Percentiles rank a stretch among this genome's conserved stretches.
phyloP scores from a whole-genome alignment of 1,140 invertebrate species.

The Neoseiulus cucumeris region DNA sequence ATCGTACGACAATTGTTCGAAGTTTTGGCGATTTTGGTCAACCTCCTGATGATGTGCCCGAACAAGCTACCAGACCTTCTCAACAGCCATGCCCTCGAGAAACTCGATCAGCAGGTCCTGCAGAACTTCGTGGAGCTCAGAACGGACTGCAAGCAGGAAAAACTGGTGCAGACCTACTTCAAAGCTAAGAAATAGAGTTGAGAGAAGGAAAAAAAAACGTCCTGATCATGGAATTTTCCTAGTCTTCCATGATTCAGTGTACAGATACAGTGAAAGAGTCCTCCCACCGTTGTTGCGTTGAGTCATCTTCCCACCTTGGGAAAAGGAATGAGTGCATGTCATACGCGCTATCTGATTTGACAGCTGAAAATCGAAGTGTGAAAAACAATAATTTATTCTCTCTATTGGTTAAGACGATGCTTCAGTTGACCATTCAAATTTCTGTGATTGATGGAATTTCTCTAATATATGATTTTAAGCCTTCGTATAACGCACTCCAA shows the following conservation, averaged over 20 bases:
- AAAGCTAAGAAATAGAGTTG: neutral
- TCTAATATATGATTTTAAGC: too few species aligned
- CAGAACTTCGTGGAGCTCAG: slow-evolving; percentile 80
- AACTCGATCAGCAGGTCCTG: slow-evolving; percentile 61
- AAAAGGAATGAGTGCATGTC: too few species aligned
- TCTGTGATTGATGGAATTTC: too few species aligned
- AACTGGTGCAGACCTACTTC: slow-evolving; percentile 30
- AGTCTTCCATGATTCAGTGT: neutral
- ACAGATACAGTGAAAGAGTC: neutral
- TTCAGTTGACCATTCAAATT: too few species aligned
- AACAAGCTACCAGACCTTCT: slow-evolving; percentile 90
- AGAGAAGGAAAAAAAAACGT: neutral
- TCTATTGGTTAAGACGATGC: too few species aligned
- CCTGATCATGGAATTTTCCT: neutral
- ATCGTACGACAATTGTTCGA: slow-evolving; percentile 72
- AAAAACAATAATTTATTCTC: too few species aligned
- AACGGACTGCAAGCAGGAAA: slow-evolving; percentile 71
- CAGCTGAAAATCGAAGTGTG: too few species aligned
- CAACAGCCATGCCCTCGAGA: slow-evolving; percentile 75
- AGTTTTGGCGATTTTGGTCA: slow-evolving; percentile 81
- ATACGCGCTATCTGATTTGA: too few species aligned
- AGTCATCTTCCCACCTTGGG: neutral
- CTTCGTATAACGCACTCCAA: too few species aligned
- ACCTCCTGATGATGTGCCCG: slow-evolving; percentile 79
- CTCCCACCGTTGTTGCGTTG: neutral